Evolutionary conservation across 2,797 vertebrate genomes (phyloP), one percentile per base, ranked within the genome.

Genomic region (Sarcoramphus papa): DNA sequence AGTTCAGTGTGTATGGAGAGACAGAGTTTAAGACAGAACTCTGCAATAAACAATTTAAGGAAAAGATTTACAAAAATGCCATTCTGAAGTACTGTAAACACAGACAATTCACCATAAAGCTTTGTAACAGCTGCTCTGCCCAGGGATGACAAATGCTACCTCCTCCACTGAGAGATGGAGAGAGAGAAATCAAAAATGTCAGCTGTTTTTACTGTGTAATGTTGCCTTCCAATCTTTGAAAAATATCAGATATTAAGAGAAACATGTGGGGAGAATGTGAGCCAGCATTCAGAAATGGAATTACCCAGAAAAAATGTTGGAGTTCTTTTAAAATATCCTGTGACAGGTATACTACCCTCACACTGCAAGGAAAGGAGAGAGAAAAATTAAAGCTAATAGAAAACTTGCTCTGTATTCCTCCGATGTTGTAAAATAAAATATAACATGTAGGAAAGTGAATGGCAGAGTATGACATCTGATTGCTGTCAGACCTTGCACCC

Each of bases 241-340:
- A 94, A 96, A 94, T 78, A 95, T 67, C 78, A 94, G 57, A 54
- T 73, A 73, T 83, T 88, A 94, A 91, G 82, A 85, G 67, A 82
- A 94, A 85, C 30, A 68, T 15, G 48, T 45, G 65, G 62, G 31
- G 64, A 94, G 80, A 92, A 94, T n/a, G 64, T 31, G 24, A 94
- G 63, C 75, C 67, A 50, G 78, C 75, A 91, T 76, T 85, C 86
- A 92, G 80, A 83, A 95, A 83, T 64, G 41, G 90, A 91, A 83
- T 78, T 91, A 86, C n/a, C 20, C 67, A 89, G 77, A 69, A 74
- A 92, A 93, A 94, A 59, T 4, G 9, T n/a, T 60, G 33, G n/a
- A 85, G 53, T 74, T 83, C 63, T 87, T 93, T 92, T 60, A 68
- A 59, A 93, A 78, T n/a, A 92, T 28, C 64, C 57, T 56, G 28